These are phyloP conservation scores for Psilopsiagon aurifrons DNA, from an alignment of 2,113 vertebrate species.

Conservation along the genomic window DNA sequence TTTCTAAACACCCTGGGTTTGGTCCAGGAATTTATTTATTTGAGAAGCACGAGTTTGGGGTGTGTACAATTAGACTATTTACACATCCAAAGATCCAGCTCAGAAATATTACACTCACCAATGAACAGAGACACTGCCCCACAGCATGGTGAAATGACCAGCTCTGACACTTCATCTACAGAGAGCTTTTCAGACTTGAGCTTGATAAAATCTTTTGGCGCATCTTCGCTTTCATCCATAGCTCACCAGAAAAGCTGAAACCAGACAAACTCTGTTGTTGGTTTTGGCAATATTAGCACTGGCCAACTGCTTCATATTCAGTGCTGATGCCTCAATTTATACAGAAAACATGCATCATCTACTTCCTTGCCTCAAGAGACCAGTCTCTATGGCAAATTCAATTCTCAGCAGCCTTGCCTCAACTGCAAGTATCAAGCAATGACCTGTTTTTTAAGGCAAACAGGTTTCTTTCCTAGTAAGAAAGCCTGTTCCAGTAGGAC, in stretches of 20 bases:
- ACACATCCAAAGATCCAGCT: neutral
- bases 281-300: neutral
- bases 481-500: neutral
- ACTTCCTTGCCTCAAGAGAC: neutral
- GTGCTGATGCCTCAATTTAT: neutral
- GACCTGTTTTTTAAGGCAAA: neutral
- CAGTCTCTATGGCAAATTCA: neutral
- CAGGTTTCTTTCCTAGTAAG: neutral
- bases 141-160: conserved; percentile 82
- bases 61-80: neutral
- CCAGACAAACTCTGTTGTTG: neutral
- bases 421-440: neutral
- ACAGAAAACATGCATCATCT: neutral
- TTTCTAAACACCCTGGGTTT: neutral
- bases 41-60: neutral
- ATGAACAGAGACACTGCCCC: conserved; percentile 90
- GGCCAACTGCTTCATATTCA: neutral
- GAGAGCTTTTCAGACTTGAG: conserved; percentile 83
- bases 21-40: neutral
- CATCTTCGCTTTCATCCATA: conserved; percentile 58
- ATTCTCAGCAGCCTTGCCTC: neutral
- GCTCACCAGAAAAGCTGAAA: conserved; percentile 42
- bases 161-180: conserved; percentile 79
- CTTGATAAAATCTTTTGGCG: conserved; percentile 78
- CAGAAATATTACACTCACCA: conserved; percentile 74